A percentile compares a stretch with the other conserved stretches of the same genome.
phyloP scores from a whole-genome alignment of 2,797 vertebrate genomes.

The Sebastes flavidus region DNA sequence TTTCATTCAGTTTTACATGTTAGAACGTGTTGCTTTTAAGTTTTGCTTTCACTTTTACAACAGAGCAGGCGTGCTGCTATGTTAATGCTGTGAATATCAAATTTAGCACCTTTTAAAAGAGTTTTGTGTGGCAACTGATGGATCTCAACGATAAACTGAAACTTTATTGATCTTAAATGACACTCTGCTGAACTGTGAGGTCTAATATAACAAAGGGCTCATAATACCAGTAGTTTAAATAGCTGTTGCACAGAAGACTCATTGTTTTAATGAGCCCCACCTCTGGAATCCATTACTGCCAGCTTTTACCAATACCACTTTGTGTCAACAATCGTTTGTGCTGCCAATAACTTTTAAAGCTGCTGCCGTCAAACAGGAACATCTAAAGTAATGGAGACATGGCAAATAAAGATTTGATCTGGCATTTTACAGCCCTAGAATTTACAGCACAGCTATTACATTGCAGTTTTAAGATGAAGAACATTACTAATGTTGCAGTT shows the following conservation, averaged over 20 bases:
- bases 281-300: neutral
- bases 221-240: neutral
- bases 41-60: too few species aligned
- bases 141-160: neutral
- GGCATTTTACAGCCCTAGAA: neutral
- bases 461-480: neutral
- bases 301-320: neutral
- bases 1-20: too few species aligned
- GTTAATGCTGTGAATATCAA: neutral
- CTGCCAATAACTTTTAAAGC: constrained; percentile 5
- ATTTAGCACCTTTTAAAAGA: neutral
- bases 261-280: neutral
- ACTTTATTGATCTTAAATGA: neutral
- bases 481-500: neutral
- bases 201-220: neutral
- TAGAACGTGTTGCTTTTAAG: too few species aligned
- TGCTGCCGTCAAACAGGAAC: neutral
- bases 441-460: neutral
- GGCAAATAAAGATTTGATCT: neutral
- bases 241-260: neutral
- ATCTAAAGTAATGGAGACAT: neutral
- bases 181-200: neutral
- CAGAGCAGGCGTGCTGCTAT: too few species aligned
- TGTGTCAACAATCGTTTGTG: neutral
- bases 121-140: neutral